These are phyloP conservation scores for Spea multiplicata DNA, from an alignment of 2,113 vertebrate genomes.

Conservation along the genomic window DNA sequence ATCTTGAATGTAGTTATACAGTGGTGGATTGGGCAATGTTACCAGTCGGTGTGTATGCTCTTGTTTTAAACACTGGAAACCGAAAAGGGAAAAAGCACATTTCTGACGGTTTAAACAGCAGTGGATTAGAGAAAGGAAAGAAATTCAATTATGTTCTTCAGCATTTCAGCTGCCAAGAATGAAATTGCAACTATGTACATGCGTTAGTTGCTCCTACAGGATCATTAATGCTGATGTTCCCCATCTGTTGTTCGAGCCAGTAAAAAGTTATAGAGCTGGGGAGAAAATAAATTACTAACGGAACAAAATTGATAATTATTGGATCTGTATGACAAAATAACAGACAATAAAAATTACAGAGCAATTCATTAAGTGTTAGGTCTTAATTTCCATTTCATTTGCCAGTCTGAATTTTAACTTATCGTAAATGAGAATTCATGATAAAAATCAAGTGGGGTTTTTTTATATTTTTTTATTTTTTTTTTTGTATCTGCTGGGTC, in stretches of 20 bases:
- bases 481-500: neutral
- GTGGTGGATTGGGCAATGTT: slow-evolving; percentile 27
- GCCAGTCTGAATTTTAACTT: neutral
- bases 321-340: slow-evolving; percentile 37
- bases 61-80: slow-evolving; percentile 28
- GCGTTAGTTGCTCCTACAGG: slow-evolving; percentile 47
- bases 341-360: slow-evolving; percentile 37
- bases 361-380: slow-evolving; percentile 33
- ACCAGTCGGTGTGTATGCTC: slow-evolving; percentile 23
- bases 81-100: slow-evolving; percentile 26
- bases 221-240: slow-evolving; percentile 49
- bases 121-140: slow-evolving; percentile 48
- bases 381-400: slow-evolving; percentile 7
- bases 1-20: neutral
- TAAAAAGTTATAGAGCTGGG: slow-evolving; percentile 32
- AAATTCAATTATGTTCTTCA: slow-evolving; percentile 49
- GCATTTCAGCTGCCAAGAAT: slow-evolving; percentile 48
- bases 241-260: slow-evolving; percentile 44
- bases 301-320: slow-evolving; percentile 44
- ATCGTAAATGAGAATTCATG: neutral
- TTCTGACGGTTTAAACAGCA: slow-evolving; percentile 49
- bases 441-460: too few relatives aligned
- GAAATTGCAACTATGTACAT: slow-evolving; percentile 47
- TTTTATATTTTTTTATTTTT: neutral
- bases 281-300: slow-evolving; percentile 43